Percentiles rank a stretch among this genome's conserved stretches.
Evolutionary conservation across 2,888 invertebrate genomes (phyloP).

Genomic region (Cacoxenus indagator): DNA sequence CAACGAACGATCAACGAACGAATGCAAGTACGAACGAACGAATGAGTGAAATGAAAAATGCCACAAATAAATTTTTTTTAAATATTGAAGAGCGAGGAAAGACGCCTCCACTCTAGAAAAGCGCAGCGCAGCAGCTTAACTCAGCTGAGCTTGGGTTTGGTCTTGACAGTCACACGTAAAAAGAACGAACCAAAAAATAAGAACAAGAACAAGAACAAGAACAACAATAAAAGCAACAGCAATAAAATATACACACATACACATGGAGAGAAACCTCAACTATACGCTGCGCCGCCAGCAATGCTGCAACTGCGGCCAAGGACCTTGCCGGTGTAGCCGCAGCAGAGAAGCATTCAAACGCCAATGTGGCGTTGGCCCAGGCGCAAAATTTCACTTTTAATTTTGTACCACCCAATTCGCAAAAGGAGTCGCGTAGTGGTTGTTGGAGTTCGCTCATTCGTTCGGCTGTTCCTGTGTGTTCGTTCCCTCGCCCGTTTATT

Average conservation of each 20-base stretch:
- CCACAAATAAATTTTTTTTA: too few relatives aligned
- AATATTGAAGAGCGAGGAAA: too few relatives aligned
- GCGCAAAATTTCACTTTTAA: constrained; percentile 70
- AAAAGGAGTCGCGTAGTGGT: constrained; percentile 23
- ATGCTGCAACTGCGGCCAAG: constrained; percentile 62
- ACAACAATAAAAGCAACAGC: constrained; percentile 6
- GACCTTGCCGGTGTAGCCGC: constrained; percentile 50
- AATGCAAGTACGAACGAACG: too few relatives aligned
- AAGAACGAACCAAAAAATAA: too few relatives aligned
- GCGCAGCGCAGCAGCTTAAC: constrained; percentile 12
- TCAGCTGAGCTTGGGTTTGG: constrained; percentile 47
- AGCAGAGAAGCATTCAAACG: background rate
- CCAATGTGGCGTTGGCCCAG: constrained; percentile 43
- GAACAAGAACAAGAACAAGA: constrained; percentile 26
- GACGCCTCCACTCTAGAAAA: too few relatives aligned
- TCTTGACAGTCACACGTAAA: constrained; percentile 58
- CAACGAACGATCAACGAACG: too few relatives aligned
- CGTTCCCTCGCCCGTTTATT: constrained; percentile 17
- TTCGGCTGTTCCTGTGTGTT: background rate
- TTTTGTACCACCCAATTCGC: constrained; percentile 66
- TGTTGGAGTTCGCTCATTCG: background rate
- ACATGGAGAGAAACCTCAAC: background rate
- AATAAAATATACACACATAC: too few relatives aligned
- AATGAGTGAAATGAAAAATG: too few relatives aligned
- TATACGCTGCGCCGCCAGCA: constrained; percentile 27